Evolutionary conservation across 2,888 invertebrate genomes (phyloP), one percentile per base, ranked within the genome.

Genomic region (Scaptomyza polygonia): DNA sequence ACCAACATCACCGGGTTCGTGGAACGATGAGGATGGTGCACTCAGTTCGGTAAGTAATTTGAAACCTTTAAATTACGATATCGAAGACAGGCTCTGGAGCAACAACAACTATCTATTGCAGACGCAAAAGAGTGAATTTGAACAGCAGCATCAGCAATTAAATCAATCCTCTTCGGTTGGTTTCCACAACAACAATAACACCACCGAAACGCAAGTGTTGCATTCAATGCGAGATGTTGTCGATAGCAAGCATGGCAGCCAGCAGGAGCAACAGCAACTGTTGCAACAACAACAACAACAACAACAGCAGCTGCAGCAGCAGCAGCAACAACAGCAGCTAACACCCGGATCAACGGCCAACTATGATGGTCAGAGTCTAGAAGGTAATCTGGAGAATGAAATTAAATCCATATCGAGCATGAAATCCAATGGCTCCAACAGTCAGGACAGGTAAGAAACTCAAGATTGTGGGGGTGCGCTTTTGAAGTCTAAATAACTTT

Each of bases 381-480:
- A 98, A 89, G 97, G 97, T 68, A 97, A 97, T 92, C 96, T 97
- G 71, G 97, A 98, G 92, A 96, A 97, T 67, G 97, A 98, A 92
- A 97, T 98, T 5, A 95, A 97, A 85, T 97, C 97, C 78, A 96
- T 96, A 73, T 96, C 96, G 91, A 96, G 96, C 91, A 94, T 95
- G 56, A 95, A 95, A 88, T 94, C 95, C 86, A 95, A 95, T 69
- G 95, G 96, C 82, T 96, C 96, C 25, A 95, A 95, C 84, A 96
- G 96, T 83, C 96, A 96, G 69, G 91, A 89, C 95, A 96, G 96
- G 96, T 94, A 92, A 92, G 83, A 39, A 29, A 39, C 36, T 21
- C 32, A 45, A 25, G 12, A n/a, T 0, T 36, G 1, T 0, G 8
- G 49, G 40, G 8, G 49, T 27, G 27, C n/a, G 40, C 29, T 45